Conservation (phyloP, 2,797 vertebrate species). For the Onychomys arenicola region DNA sequence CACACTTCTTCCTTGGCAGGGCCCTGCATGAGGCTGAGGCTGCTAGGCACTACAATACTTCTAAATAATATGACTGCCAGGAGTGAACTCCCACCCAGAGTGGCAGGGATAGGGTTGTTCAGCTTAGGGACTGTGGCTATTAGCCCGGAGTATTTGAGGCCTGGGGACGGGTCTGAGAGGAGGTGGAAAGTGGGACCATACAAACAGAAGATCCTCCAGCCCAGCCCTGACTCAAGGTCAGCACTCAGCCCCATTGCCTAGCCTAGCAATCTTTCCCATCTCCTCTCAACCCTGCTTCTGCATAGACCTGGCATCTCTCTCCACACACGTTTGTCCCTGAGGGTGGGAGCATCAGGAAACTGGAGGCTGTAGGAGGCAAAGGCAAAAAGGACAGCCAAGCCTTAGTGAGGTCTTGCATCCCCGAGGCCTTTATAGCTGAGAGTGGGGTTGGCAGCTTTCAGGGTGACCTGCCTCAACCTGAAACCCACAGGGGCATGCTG, state of each 20-base stretch:
- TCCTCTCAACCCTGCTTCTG: not conserved
- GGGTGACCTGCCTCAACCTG: not conserved
- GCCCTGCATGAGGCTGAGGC: not conserved
- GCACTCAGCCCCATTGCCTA: not conserved
- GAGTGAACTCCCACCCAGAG: not conserved
- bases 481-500: not conserved
- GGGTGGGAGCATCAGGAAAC: not conserved
- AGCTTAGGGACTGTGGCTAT: not conserved
- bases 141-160: not conserved
- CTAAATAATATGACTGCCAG: not conserved
- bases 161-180: not conserved
- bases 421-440: no score
- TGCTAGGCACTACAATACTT: not conserved
- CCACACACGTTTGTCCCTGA: not conserved
- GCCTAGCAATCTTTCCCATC: conserved; percentile 71
- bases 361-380: not conserved
- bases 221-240: conserved; percentile 27
- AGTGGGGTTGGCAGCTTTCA: not conserved
- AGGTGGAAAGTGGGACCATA: not conserved
- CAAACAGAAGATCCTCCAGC: not conserved
- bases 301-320: not conserved
- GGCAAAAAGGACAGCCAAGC: not conserved
- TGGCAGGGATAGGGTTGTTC: not conserved
- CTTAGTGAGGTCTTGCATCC: not conserved
- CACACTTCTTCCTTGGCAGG: not conserved